Evolutionary conservation across 2,888 invertebrate genomes (phyloP), one percentile per base, ranked within the genome.

Genomic region (Chironomus tentans): DNA sequence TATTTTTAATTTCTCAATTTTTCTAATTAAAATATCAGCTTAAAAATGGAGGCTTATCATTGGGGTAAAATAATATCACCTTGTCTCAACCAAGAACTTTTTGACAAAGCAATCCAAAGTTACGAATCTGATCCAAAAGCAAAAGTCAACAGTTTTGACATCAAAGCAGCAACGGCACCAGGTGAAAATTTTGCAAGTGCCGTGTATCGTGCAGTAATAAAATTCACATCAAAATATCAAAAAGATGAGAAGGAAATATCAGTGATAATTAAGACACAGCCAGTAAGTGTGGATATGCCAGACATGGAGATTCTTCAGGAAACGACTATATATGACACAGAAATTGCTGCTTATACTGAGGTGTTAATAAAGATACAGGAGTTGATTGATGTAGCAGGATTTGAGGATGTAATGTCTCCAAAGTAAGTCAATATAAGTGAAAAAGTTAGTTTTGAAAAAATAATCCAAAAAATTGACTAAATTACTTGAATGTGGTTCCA

Each of bases 161-260:
- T 71, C 7, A 18, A 18, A 2, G n/a, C 70, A 18, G 71, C 21
- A 6, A 21, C 61, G 10, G 0, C 24, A 56, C 24, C 47, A 4
- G 71, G 61, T 18, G 71, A 71, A 10, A 71, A 71, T 38, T 71
- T 71, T 15, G 50, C 56, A 12, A 71, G 71, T 56, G 28, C n/a
- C 7, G 28, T 71, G 22, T 71, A 28, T 47, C 71, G 71, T 2
- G 28, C 7, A 3, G 7, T 2, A 28, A 71, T 71, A 15, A 71
- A n/a, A 61, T 71, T n/a, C 15, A 28, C 46, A 71, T 50, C 38
- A 10, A 50, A 56, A 15, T 24, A 2, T 15, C 4, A 6, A 6
- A 71, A 56, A 15, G 71, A 56, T n/a, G 28, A 7, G 13, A 21
- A 70, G 47, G 38, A 18, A 24, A 12, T 71, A 10, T 71, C 61